Evolutionary conservation across 2,888 invertebrate genomes (phyloP).

Genomic region (Amblyteles armatorius): DNA sequence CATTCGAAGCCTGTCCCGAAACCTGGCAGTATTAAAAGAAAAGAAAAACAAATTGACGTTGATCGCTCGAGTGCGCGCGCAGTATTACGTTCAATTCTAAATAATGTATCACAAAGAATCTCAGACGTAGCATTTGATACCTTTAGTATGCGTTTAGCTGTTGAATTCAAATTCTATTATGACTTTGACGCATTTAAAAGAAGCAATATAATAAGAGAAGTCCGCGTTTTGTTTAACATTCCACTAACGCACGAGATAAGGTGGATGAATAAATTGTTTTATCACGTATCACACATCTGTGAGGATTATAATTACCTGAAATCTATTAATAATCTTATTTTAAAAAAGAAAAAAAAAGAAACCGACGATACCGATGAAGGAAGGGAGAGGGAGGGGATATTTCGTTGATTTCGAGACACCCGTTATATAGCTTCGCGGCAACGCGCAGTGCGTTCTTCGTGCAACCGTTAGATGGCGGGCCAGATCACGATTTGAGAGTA

Average conservation of each 20-base stretch:
- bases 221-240: constrained; percentile 73
- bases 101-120: constrained; percentile 54
- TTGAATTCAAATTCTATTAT: constrained; percentile 67
- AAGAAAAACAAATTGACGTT: constrained; percentile 39
- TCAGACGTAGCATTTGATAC: constrained; percentile 71
- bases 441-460: constrained; percentile 8
- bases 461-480: constrained; percentile 34
- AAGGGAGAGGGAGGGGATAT: background rate
- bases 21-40: constrained; percentile 63
- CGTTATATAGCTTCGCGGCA: constrained; percentile 31
- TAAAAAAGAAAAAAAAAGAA: background rate
- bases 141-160: constrained; percentile 70
- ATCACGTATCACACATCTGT: constrained; percentile 55
- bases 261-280: constrained; percentile 70
- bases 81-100: constrained; percentile 61
- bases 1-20: constrained; percentile 64
- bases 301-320: background rate
- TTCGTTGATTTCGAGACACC: constrained; percentile 40
- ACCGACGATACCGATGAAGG: background rate
- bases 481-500: background rate
- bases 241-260: constrained; percentile 73
- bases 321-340: background rate
- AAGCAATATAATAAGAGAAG: constrained; percentile 12
- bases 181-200: constrained; percentile 65
- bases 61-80: constrained; percentile 61